Percentiles rank a stretch among this genome's conserved stretches.
Evolutionary conservation across 2,888 invertebrate species (phyloP).

Genomic region (Arctia plantaginis): DNA sequence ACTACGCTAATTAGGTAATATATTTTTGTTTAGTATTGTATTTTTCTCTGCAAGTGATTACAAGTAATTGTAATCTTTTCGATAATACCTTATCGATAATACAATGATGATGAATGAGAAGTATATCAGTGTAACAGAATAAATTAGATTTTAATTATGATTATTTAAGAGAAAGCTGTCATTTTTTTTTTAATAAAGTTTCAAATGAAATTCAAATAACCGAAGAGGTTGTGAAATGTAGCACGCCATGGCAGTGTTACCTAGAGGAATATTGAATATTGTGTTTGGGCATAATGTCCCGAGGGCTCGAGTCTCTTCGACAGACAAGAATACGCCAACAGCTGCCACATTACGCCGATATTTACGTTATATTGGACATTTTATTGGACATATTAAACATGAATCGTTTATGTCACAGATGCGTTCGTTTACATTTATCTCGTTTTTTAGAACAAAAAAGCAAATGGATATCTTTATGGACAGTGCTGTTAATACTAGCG

Average conservation of each 20-base stretch:
- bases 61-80: no score
- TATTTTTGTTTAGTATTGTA: no score
- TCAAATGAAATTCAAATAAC: not conserved
- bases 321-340: conserved; percentile 31
- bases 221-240: conserved; percentile 19
- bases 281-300: conserved; percentile 17
- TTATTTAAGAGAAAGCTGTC: not conserved
- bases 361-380: conserved; percentile 40
- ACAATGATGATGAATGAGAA: not conserved
- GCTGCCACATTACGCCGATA: conserved; percentile 39
- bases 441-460: conserved; percentile 6
- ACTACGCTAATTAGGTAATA: no score
- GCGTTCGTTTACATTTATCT: conserved; percentile 15
- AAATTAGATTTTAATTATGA: not conserved
- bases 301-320: conserved; percentile 15
- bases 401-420: conserved; percentile 32
- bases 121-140: not conserved
- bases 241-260: conserved; percentile 19
- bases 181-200: not conserved
- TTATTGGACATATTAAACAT: conserved; percentile 47
- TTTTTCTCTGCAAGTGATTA: no score
- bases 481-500: not conserved
- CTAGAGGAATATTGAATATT: conserved; percentile 34
- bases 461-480: not conserved
- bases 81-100: not conserved